Percentiles rank a stretch among this genome's conserved stretches.
Conservation (phyloP, 1,140 invertebrate genomes). For the Maconellicoccus hirsutus region DNA sequence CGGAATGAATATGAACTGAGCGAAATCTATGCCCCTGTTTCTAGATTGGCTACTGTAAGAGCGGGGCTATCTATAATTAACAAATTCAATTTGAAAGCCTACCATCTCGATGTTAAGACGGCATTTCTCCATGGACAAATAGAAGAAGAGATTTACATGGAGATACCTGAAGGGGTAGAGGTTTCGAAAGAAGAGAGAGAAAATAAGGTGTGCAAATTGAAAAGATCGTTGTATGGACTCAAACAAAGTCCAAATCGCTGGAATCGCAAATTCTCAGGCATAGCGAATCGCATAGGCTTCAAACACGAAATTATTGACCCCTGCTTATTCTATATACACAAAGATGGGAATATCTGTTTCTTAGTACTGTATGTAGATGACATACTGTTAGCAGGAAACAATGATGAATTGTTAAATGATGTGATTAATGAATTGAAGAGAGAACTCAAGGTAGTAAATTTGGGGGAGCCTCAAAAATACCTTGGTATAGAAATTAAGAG, state of each 20-base stretch:
- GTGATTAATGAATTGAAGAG: slow-evolving; percentile 27
- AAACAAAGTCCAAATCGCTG: slow-evolving; percentile 32
- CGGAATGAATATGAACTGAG: slow-evolving; percentile 10
- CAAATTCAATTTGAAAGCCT: neutral
- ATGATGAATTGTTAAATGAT: neutral
- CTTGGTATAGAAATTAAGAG: slow-evolving; percentile 20
- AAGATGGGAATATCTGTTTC: neutral
- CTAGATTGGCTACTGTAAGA: slow-evolving; percentile 18
- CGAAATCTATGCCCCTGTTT: slow-evolving; percentile 23
- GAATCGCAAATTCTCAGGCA: slow-evolving; percentile 28
- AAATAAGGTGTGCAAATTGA: slow-evolving; percentile 29
- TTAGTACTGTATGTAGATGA: neutral
- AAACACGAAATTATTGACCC: neutral
- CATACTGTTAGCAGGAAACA: neutral
- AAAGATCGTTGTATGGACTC: slow-evolving; percentile 32
- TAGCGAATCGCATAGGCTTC: neutral
- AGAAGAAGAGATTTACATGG: slow-evolving; percentile 34
- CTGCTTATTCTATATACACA: neutral
- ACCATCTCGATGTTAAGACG: slow-evolving; percentile 36
- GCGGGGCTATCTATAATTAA: neutral
- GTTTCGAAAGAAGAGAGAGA: slow-evolving; percentile 14
- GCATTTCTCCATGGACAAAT: slow-evolving; percentile 34
- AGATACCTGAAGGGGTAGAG: slow-evolving; percentile 29
- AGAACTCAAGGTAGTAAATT: slow-evolving; percentile 33
- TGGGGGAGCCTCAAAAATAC: slow-evolving; percentile 32